Evolutionary conservation across 53 echinoderm and acorn worm genomes (phyloP), one percentile per base, ranked within the genome.

Genomic region (Holothuria scabra): DNA sequence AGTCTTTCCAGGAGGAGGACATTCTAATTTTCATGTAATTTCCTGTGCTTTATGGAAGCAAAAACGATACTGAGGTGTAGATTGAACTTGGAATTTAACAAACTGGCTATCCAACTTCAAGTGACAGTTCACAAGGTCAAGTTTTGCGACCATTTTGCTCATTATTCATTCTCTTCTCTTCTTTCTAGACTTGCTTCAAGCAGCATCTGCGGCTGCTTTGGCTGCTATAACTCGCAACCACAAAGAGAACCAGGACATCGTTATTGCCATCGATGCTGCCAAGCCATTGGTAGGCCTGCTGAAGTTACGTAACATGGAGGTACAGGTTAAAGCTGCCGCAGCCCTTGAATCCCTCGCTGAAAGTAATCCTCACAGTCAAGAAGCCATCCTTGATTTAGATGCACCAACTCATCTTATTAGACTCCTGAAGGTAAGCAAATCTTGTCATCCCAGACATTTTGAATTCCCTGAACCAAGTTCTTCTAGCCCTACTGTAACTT

Each of bases 281-380:
- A 71, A 91, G 38, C 99, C 99, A 9, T 75, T 99, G 52, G 99
- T 99, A 22, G 66, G 84, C 12, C 93, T 99, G 9, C 68, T 99
- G 72, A 90, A 89, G 67, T 89, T 92, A 46, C 90, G 94, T 35
- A 99, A 99, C 79, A 87, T 99, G 78, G 84, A 92, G 38, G 99
- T 99, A n/a, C 99, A 99, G 86, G 94, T 95, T 55, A 99, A 94
- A 60, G 94, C 99, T 0, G 99, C 99, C 0, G 92, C 94, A 18
- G 99, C 99, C 21, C 41, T 94, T 64, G 94, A 99, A 66, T 94
- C 99, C 20, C 86, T 99, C 19, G 94, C 94, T 14, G 87, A 92
- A 60, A 86, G 87, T 72, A 99, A 99, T 65, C 89, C 94, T 5
- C 79, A 90, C 60, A 87, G 94, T 22, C 99, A 99, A 80, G 84